phyloP scores from a whole-genome alignment of 2,113 vertebrate genomes.

The Cichladusa arquata region DNA sequence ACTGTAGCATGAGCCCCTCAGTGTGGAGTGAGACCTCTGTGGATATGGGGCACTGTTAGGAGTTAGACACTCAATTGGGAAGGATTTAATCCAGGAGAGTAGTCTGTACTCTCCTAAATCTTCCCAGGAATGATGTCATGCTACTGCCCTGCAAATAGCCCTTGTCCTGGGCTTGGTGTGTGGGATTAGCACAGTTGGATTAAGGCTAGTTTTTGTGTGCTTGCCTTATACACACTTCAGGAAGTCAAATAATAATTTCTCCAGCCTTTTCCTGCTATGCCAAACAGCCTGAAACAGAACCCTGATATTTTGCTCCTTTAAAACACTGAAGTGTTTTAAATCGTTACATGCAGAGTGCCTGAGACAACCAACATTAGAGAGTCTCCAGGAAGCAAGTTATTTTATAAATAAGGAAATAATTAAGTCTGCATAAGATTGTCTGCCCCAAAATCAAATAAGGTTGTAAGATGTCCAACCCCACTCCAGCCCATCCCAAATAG shows the following conservation, averaged over 20 bases:
- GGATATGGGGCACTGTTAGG: too few species aligned
- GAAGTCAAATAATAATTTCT: background rate
- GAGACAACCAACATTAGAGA: background rate
- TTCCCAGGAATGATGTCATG: background rate
- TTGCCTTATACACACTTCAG: background rate
- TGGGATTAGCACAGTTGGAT: background rate
- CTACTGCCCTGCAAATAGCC: background rate
- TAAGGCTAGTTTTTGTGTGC: rapidly evolving
- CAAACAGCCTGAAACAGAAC: background rate
- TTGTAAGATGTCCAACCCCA: background rate
- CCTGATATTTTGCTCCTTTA: background rate
- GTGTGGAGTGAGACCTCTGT: background rate
- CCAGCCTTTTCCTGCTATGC: background rate
- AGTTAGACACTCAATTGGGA: background rate
- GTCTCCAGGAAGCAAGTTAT: background rate
- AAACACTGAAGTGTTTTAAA: rapidly evolving
- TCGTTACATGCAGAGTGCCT: rapidly evolving
- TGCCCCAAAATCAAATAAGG: background rate
- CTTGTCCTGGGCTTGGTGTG: background rate
- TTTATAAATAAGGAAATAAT: conserved; percentile 22
- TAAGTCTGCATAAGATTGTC: background rate
- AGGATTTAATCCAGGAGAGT: background rate
- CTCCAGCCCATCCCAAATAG: background rate
- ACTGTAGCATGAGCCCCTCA: background rate
- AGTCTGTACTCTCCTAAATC: background rate